These are phyloP conservation scores for Oxyura jamaicensis DNA, from an alignment of 2,113 vertebrate species.

Conservation along the genomic window DNA sequence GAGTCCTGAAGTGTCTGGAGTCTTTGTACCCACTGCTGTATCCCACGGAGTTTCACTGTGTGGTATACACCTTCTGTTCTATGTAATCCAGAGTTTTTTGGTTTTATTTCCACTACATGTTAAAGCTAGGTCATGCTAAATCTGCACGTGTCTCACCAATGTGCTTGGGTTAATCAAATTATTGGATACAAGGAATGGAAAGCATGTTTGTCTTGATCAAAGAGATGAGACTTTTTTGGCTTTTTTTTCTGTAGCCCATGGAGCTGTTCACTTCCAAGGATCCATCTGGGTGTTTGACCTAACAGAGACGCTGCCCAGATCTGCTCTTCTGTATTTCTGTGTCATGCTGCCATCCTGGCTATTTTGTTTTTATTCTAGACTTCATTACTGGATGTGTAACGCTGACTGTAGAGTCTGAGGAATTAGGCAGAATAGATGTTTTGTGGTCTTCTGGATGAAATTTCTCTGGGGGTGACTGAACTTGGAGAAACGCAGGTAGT, in stretches of 20 bases:
- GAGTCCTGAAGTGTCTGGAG: not conserved
- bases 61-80: not conserved
- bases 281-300: not conserved
- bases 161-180: not conserved
- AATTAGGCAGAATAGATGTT: not conserved
- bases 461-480: not conserved
- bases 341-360: not conserved
- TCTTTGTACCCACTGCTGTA: not conserved
- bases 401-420: not conserved
- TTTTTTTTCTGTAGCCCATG: not conserved
- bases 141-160: not conserved
- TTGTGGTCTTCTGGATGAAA: not conserved
- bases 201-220: not conserved
- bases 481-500: not conserved
- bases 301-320: not conserved
- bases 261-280: accelerated
- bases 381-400: not conserved
- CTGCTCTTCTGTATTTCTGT: not conserved
- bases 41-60: not conserved
- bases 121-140: not conserved
- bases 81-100: not conserved
- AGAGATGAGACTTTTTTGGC: not conserved
- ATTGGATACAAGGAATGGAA: not conserved
- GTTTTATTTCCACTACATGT: not conserved
- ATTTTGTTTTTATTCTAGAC: not conserved